Evolutionary conservation across 2,797 vertebrate genomes (phyloP), one percentile per base, ranked within the genome.

Genomic region (Lutjanus argentimaculatus): DNA sequence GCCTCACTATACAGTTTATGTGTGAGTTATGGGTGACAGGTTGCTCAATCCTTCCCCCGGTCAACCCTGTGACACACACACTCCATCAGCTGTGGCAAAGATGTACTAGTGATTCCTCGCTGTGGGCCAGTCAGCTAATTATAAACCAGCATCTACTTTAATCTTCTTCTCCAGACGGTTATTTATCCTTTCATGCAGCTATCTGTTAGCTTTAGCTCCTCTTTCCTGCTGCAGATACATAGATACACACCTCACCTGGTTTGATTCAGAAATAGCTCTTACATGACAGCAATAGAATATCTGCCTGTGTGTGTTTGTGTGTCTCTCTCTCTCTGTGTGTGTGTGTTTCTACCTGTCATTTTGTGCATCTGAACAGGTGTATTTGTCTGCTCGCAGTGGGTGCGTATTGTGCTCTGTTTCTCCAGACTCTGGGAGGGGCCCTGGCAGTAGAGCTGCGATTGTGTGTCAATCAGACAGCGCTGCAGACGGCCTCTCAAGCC

Each of bases 11-110:
- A 49, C 76, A 82, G 85, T 89, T 77, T 80, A 64, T 75, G 68
- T 85, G 73, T 94, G 92, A 94, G 78, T 91, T 91, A 95, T 92
- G 81, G 87, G 52, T 93, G 93, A 92, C 90, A 90, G 89, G 89
- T 94, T 93, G 88, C 67, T 88, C 90, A 65, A 81, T 91, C 77
- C 81, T 87, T 85, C 69, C 79, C 80, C 70, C 64, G 63, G 87
- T 91, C 91, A 89, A 84, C 80, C 83, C 83, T 65, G 55, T 87
- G 93, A 93, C 90, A 91, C 90, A 67, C 85, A 78, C 83, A 89
- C 85, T 95, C 79, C 53, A 93, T 95, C 94, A 95, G 83, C 70
- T 62, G 82, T 94, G 93, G 90, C 92, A 95, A 88, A 95, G 92
- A 94, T 92, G 87, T 93, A 94, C 89, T 92, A 88, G 89, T 92